These are phyloP conservation scores for Lepilemur ruficaudatus DNA, from an alignment of 2,797 vertebrate genomes.

Conservation along the genomic window DNA sequence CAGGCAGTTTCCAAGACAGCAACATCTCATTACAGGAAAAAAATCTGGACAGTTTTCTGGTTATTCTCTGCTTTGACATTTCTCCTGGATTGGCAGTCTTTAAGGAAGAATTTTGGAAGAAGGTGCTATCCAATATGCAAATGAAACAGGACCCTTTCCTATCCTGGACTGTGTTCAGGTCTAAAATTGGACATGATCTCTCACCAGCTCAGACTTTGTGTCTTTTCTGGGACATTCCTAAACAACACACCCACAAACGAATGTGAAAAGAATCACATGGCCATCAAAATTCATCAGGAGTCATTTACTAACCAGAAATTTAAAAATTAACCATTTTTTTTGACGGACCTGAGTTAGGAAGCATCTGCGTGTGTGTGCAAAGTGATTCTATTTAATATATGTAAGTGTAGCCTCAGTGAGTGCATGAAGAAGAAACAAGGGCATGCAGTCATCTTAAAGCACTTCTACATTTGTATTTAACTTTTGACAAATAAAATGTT, in stretches of 20 bases:
- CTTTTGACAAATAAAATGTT: not conserved
- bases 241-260: not conserved
- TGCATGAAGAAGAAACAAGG: accelerated
- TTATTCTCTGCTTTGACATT: not conserved
- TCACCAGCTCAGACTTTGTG: not conserved
- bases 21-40: not conserved
- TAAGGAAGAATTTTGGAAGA: not conserved
- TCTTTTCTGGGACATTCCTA: not conserved
- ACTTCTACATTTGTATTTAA: not conserved
- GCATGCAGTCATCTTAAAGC: accelerated
- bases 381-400: not conserved
- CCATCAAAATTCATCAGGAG: not conserved
- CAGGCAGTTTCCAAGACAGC: not conserved
- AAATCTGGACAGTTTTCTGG: not conserved
- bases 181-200: not conserved
- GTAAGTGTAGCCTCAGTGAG: accelerated
- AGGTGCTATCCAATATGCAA: not conserved
- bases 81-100: not conserved
- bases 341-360: not conserved
- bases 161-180: not conserved
- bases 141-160: not conserved
- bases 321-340: not conserved
- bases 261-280: not conserved
- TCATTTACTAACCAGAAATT: not conserved
- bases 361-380: not conserved